These are phyloP conservation scores for Phortica okadai DNA, from an alignment of 2,888 invertebrate genomes.

Conservation along the genomic window DNA sequence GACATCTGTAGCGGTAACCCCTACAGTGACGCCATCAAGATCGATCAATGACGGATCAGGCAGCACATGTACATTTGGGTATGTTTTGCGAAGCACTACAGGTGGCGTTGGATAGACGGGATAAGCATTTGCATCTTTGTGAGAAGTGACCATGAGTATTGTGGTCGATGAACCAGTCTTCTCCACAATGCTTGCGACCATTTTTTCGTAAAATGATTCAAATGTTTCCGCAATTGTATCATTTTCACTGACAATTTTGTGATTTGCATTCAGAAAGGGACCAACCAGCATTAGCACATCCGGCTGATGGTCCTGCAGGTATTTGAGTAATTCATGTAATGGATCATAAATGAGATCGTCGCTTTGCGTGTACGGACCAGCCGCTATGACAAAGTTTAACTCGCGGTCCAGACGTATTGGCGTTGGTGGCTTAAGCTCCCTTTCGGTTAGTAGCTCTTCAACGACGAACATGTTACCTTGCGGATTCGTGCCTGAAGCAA, in stretches of 20 bases:
- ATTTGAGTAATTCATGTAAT: slow-evolving; percentile 84
- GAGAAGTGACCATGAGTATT: slow-evolving; percentile 86
- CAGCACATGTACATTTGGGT: slow-evolving; percentile 82
- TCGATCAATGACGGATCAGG: slow-evolving; percentile 90
- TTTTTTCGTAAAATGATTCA: slow-evolving; percentile 85
- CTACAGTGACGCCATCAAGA: slow-evolving; percentile 86
- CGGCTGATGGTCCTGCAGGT: slow-evolving; percentile 83
- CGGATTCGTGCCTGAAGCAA: slow-evolving; percentile 84
- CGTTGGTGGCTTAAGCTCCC: slow-evolving; percentile 74
- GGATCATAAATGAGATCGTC: slow-evolving; percentile 89
- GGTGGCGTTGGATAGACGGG: slow-evolving; percentile 91
- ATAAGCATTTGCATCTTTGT: slow-evolving; percentile 86
- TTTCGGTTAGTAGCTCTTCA: slow-evolving; percentile 81
- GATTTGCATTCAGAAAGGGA: slow-evolving; percentile 87
- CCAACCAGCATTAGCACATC: slow-evolving; percentile 90
- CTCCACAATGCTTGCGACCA: slow-evolving; percentile 82
- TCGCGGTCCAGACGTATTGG: slow-evolving; percentile 78
- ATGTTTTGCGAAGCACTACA: slow-evolving; percentile 79
- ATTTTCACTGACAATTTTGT: slow-evolving; percentile 80
- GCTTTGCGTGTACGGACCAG: slow-evolving; percentile 89
- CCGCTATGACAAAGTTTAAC: slow-evolving; percentile 84
- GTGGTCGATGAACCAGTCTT: slow-evolving; percentile 82
- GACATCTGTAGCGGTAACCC: slow-evolving; percentile 88
- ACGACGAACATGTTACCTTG: slow-evolving; percentile 83
- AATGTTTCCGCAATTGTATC: slow-evolving; percentile 81